Evolutionary conservation across 2,888 invertebrate species (phyloP), one percentile per base, ranked within the genome.

Genomic region (Pediacus dermestoides): DNA sequence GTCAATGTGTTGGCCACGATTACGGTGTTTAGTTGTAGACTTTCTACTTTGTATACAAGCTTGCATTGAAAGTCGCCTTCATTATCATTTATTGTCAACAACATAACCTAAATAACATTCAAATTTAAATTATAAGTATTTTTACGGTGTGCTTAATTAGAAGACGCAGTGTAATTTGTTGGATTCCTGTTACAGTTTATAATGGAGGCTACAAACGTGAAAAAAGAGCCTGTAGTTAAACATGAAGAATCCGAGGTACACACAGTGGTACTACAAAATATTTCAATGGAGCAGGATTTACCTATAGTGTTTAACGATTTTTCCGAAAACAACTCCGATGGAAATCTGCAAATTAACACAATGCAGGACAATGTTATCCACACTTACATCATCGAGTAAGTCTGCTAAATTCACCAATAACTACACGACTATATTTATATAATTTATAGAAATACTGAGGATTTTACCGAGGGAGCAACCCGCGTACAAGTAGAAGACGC

Each of bases 231-330:
- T 10, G 22, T 22, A 8, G 34, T 26, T 1, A 41, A 30, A n/a
- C n/a, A 22, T 30, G 27, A 36, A 7, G 33, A 28, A 6, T 12
- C 31, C 25, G 48, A 51, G 33, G 44, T 39, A 4, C 40, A 50
- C 16, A 52, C 55, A 8, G 52, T 60, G 3, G 54, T 58, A 14
- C 44, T 60, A 9, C 57, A 57, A 32, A 59, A 60, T 45, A 52
- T 56, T 27, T 30, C 38, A 7, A 44, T 23, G 11, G 39, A 25
- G 30, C 40, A 26, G 37, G 50, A 52, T 9, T 39, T 55, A 23
- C 55, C 57, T 3, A 45, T 58, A 18, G 46, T 60, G 15, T 37
- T 60, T 15, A 52, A 57, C 16, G 42, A 55, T 23, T 59, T 51
- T 34, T 30, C 43, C 6, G 41, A 47, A 26, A 43, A 42, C 18